Evolutionary conservation across 35 echinoderm and acorn worm species (phyloP), one percentile per base, ranked within the genome.

Genomic region (Eucidaris tribuloides): DNA sequence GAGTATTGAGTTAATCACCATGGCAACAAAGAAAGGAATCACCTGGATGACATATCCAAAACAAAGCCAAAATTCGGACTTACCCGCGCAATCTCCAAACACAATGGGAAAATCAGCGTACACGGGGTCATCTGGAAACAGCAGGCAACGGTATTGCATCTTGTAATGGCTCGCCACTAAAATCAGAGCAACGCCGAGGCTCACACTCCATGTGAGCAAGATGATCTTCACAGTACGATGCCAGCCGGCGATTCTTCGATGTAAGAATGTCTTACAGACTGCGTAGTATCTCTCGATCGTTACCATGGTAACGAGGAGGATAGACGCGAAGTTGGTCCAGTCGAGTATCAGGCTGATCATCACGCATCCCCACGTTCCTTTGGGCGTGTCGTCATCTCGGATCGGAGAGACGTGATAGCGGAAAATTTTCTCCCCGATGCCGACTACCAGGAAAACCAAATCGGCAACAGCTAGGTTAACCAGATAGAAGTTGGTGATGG

Each of bases 251-350:
- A 68, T 62, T 33, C 89, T 82, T 3, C 71, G 82, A 35, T 89
- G 86, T 27, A 45, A 48, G 42, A 90, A 63, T 6, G 92, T 86
- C 48, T 81, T 76, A 71, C 87, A 94, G 15, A 94, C 74, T 2
- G 92, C 92, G 77, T 79, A 66, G 43, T 88, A 94, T 17, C 92
- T 59, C 62, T 94, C 86, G 30, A 94, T 23, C 0, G 87, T 85
- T 35, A 94, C 87, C 15, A 90, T 33, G 30, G 82, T 79, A 20
- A 94, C 65, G 4, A 84, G 55, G 48, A 89, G 82, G 18, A 90
- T 48, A 33, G 86, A 89, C 2, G 85, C 76, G 55, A 79, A 88
- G 65, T 94, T 89, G 15, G 76, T 71, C 0, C 46, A 68, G 30
- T 89, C 87, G 7, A 85, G 18, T 5, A 84, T 30, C 1, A 76